Percentiles rank a stretch among this genome's conserved stretches.
Conservation (phyloP, 2,113 vertebrate genomes). For the Rhinoderma darwinii region DNA sequence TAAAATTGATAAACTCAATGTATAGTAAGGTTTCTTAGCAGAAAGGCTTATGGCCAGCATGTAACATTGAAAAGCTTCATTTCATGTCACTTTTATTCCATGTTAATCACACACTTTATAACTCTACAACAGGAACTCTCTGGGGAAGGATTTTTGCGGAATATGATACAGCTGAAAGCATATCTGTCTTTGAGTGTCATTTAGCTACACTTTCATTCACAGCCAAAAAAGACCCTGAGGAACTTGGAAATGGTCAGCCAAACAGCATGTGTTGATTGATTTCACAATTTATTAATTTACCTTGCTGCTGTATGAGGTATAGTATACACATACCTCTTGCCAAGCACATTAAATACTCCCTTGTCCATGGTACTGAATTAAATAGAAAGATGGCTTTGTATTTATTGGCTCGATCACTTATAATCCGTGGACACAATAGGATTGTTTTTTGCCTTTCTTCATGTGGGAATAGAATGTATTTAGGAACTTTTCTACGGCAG, state of each 20-base stretch:
- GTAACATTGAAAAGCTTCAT: neutral
- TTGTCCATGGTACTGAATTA: conserved; percentile 25
- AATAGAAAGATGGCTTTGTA: neutral
- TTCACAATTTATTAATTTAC: conserved; percentile 29
- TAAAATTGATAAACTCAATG: neutral
- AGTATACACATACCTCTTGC: neutral
- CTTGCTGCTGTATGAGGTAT: neutral
- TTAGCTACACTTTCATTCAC: conserved; percentile 24
- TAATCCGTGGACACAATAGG: neutral
- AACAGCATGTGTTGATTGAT: conserved; percentile 32
- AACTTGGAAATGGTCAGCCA: conserved; percentile 10
- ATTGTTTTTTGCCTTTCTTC: neutral
- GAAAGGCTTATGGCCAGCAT: neutral
- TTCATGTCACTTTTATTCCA: conserved; percentile 17
- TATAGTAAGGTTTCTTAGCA: neutral
- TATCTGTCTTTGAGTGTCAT: conserved; percentile 17
- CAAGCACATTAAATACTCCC: neutral
- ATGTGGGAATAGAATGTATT: neutral
- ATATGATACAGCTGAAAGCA: conserved; percentile 44
- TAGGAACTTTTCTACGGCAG: no score
- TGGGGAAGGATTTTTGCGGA: conserved; percentile 13
- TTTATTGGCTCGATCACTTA: neutral
- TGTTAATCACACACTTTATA: neutral
- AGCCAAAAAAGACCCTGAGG: conserved; percentile 7
- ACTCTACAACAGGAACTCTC: neutral